Evolutionary conservation across 2,797 vertebrate genomes (phyloP).

Genomic region (Channa striata): DNA sequence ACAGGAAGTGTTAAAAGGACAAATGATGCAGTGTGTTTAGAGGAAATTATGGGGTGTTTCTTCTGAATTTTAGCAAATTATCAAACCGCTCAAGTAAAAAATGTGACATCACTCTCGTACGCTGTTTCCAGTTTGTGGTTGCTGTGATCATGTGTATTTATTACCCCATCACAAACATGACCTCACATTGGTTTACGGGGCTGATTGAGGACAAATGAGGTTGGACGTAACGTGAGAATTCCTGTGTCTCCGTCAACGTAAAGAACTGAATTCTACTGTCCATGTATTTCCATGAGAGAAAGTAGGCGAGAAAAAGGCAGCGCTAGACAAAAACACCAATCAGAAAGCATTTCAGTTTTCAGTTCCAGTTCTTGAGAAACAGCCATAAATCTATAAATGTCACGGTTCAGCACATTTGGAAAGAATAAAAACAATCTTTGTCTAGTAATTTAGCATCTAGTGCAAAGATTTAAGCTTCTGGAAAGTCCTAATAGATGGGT

Average conservation of each 20-base stretch:
- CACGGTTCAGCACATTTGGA: slow-evolving; percentile 14
- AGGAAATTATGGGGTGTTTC: background rate
- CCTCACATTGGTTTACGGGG: background rate
- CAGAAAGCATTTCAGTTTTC: background rate
- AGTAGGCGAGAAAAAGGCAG: background rate
- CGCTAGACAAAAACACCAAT: background rate
- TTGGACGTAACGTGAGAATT: background rate
- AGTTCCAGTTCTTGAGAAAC: slow-evolving; percentile 6
- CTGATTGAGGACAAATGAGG: background rate
- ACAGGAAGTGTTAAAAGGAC: too few relatives aligned
- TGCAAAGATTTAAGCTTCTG: slow-evolving; percentile 19
- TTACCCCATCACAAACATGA: background rate
- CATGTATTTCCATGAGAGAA: slow-evolving; percentile 10
- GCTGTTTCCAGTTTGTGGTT: background rate
- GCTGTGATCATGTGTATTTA: background rate
- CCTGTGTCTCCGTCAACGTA: background rate
- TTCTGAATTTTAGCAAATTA: background rate
- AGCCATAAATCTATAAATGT: slow-evolving; percentile 14
- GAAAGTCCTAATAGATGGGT: slow-evolving; percentile 26
- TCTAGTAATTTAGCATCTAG: background rate
- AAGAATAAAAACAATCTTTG: slow-evolving; percentile 7
- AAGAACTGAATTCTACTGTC: background rate
- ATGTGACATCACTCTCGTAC: background rate
- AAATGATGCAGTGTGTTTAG: too few relatives aligned
- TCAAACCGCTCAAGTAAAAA: background rate